Conservation (phyloP, 2,888 invertebrate species). For the Tetrapedia diversipes region DNA sequence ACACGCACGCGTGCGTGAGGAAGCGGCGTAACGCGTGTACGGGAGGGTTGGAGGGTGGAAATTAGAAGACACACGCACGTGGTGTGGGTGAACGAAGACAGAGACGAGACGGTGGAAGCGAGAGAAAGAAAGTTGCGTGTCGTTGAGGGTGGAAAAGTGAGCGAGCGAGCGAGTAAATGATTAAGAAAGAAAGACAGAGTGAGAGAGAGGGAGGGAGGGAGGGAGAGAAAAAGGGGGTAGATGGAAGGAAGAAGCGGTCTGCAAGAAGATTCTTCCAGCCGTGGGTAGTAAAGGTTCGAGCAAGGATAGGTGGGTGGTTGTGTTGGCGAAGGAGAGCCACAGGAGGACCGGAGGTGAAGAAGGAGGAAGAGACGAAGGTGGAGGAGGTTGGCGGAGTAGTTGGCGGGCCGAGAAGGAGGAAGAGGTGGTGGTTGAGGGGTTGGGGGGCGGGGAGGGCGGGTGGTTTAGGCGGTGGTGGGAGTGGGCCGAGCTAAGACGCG, state of each 20-base stretch:
- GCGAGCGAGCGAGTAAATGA: too few species aligned
- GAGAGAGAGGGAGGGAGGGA: neutral
- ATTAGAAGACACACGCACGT: constrained; percentile 1
- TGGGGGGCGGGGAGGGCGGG: constrained; percentile 62
- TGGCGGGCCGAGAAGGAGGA: constrained; percentile 37
- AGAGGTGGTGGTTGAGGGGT: constrained; percentile 23
- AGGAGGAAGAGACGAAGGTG: constrained; percentile 60
- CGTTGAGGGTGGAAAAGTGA: constrained; percentile 25
- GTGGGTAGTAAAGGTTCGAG: constrained; percentile 69
- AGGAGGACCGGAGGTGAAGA: constrained; percentile 67
- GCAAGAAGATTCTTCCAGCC: constrained; percentile 71
- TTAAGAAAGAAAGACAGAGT: neutral
- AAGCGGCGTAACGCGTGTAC: constrained; percentile 4
- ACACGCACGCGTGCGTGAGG: constrained; percentile 34
- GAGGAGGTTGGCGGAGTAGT: constrained; percentile 56
- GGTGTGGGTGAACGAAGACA: neutral
- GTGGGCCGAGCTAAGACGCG: constrained; percentile 82
- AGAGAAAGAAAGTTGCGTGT: constrained; percentile 49
- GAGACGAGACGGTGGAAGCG: too few species aligned
- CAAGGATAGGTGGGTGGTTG: constrained; percentile 65
- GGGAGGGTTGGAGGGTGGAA: neutral
- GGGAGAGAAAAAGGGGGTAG: too few species aligned
- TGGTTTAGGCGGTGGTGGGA: constrained; percentile 70
- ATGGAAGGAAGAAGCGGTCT: constrained; percentile 55
- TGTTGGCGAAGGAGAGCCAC: constrained; percentile 70